Percentiles rank a stretch among this genome's conserved stretches.
Conservation (phyloP, 2,888 invertebrate genomes). For the Agonopterix subpropinquella region DNA sequence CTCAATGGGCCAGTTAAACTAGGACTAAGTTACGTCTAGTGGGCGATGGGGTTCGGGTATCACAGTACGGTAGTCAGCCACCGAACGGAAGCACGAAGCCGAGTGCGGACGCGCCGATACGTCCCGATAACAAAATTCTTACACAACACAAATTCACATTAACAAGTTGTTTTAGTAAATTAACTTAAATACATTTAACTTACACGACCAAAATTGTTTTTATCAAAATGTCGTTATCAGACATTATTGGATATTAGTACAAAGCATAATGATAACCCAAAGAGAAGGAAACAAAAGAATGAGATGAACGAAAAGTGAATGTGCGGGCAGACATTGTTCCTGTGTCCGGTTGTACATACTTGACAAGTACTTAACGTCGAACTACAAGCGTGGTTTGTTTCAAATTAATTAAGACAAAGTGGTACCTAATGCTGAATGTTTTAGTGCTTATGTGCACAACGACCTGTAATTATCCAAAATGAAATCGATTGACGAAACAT, state of each 20-base stretch:
- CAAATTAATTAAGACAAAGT: too few species aligned
- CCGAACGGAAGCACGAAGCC: constrained; percentile 59
- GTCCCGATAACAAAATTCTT: constrained; percentile 40
- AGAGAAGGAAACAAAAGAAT: constrained; percentile 47
- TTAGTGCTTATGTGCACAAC: too few species aligned
- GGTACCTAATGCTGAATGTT: too few species aligned
- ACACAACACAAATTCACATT: constrained; percentile 75
- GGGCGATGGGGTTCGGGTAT: constrained; percentile 48
- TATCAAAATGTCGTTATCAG: constrained; percentile 18
- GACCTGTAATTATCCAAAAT: too few species aligned
- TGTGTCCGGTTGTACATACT: not conserved
- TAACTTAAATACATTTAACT: constrained; percentile 57
- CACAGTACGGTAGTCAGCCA: constrained; percentile 57
- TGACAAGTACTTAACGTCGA: not conserved
- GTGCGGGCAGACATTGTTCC: not conserved
- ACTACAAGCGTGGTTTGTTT: too few species aligned
- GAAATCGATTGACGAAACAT: too few species aligned
- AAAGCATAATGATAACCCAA: constrained; percentile 42
- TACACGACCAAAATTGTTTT: constrained; percentile 76
- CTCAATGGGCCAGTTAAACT: constrained; percentile 53
- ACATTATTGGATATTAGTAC: constrained; percentile 20
- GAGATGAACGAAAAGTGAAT: constrained; percentile 9
- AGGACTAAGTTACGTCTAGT: constrained; percentile 59
- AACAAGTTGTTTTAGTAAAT: constrained; percentile 58
- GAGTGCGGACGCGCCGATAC: constrained; percentile 66